Evolutionary conservation across 2,797 vertebrate genomes (phyloP), one percentile per base, ranked within the genome.

Genomic region (Netta rufina): DNA sequence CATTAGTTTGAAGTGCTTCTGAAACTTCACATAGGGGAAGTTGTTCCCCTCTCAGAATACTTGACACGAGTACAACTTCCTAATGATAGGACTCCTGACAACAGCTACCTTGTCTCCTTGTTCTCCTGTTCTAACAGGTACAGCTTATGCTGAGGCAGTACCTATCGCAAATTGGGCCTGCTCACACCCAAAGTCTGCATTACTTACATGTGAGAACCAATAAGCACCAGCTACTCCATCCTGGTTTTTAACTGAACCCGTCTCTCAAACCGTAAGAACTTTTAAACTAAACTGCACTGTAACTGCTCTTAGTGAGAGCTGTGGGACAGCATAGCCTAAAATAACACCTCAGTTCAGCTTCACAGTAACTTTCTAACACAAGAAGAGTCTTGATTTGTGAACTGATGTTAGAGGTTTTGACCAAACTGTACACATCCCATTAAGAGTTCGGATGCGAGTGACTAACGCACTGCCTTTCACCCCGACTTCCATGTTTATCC

Each of bases 401-500:
- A 6, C 7, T 18, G 19, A 16, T 47, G 2, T 11, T n/a, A 11
- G 6, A 70, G 33, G 2, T 1, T 4, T 2, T 3, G 15, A 19
- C 30, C 8, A 39, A 58, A 28, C 15, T 3, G 4, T 4, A 8
- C 22, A 41, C 9, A 3, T 16, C n/a, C 27, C 8, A 32, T 12
- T 21, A 13, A 4, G 33, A 25, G 21, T 20, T 33, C 56, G 11
- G 38, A 39, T 36, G 8, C 7, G 6, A 22, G 19, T 16, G 14
- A 38, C 2, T 4, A 14, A 1, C 22, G 7, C 5, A 10, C 6
- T 27, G 41, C 8, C 20, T 21, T 39, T 33, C 53, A 13, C 15
- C 1, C 15, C 1, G 2, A 7, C 8, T 2, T 8, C 4, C 12
- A 17, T 0, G 8, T 8, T 61, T 70, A 8, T 8, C 30, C 17